These are phyloP conservation scores for Malaclemys terrapin DNA, from an alignment of 2,113 vertebrate species.

Conservation along the genomic window DNA sequence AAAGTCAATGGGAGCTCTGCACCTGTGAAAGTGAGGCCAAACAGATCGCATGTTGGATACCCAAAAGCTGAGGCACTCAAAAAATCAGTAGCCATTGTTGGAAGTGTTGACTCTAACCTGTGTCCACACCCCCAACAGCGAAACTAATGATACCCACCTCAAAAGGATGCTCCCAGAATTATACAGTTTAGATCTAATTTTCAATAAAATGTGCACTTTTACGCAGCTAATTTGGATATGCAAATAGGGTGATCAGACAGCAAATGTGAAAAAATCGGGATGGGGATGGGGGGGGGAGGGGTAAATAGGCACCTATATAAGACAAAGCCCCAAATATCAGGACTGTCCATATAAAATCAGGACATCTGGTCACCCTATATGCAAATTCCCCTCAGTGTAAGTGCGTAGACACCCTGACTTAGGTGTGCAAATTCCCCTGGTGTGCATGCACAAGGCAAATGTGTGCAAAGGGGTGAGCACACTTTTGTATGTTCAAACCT, in stretches of 20 bases:
- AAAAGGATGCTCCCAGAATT: not conserved
- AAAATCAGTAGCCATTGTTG: not conserved
- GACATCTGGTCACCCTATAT: no score
- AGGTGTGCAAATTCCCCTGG: not conserved
- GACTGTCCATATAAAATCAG: no score
- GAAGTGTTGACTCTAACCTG: not conserved
- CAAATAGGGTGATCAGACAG: not conserved
- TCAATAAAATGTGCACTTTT: not conserved
- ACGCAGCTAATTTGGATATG: not conserved
- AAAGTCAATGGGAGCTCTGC: not conserved
- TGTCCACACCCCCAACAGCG: not conserved
- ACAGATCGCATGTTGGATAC: not conserved
- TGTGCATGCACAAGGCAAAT: not conserved
- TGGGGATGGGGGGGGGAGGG: no score
- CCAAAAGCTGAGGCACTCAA: not conserved
- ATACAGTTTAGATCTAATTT: not conserved
- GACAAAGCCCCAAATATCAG: no score
- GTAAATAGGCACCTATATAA: no score
- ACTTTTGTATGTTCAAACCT: not conserved
- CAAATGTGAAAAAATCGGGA: no score
- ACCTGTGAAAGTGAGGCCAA: not conserved
- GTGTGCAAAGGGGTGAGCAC: not conserved
- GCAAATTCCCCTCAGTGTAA: not conserved
- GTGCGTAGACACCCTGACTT: not conserved
- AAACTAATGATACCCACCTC: not conserved